Evolutionary conservation across 2,797 vertebrate species (phyloP).

Genomic region (Micromesistius poutassou): DNA sequence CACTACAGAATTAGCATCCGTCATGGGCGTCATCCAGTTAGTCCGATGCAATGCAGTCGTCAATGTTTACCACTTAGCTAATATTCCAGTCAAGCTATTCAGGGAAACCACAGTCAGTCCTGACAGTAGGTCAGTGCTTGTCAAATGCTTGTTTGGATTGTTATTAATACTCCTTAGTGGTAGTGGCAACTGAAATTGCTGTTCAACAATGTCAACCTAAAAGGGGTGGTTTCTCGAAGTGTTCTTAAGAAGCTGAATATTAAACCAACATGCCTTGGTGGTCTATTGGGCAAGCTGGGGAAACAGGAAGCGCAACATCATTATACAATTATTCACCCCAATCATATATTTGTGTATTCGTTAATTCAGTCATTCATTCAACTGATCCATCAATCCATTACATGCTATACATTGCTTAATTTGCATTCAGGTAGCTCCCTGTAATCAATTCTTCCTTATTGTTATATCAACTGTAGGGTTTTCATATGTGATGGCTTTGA

Average conservation of each 20-base stretch:
- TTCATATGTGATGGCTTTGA: conserved; percentile 15
- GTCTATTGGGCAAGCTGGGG: not conserved
- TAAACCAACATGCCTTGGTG: not conserved
- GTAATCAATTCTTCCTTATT: not conserved
- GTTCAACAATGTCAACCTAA: too few relatives aligned
- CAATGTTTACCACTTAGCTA: not conserved
- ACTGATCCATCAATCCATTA: not conserved
- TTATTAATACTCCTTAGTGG: not conserved
- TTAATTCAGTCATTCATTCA: not conserved
- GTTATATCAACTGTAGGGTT: not conserved
- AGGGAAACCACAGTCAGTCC: not conserved
- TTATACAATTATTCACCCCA: not conserved
- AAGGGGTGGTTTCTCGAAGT: too few relatives aligned
- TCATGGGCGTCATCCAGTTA: conserved; percentile 6
- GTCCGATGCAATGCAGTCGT: not conserved
- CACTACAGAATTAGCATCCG: conserved; percentile 8
- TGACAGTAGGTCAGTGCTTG: not conserved
- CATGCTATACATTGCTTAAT: not conserved
- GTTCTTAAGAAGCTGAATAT: not conserved
- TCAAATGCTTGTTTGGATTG: not conserved
- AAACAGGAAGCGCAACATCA: not conserved
- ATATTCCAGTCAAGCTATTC: not conserved
- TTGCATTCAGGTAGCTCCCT: not conserved
- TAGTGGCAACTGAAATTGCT: too few relatives aligned
- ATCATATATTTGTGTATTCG: not conserved